Percentiles rank a stretch among this genome's conserved stretches.
phyloP scores from a whole-genome alignment of 2,113 vertebrate species.

The Geococcyx californianus region DNA sequence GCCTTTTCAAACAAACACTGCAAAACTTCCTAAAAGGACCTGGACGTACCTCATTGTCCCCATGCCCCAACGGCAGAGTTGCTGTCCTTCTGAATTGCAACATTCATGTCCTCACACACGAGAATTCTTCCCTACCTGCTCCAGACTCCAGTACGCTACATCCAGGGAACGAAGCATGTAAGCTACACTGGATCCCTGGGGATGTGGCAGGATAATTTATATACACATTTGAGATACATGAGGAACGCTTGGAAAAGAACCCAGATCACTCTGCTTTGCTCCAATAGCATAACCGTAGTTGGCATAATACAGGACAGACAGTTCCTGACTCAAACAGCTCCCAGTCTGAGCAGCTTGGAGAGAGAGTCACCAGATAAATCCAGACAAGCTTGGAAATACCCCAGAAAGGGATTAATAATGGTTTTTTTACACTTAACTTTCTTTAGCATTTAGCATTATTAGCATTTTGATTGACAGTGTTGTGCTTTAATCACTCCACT shows the following conservation, averaged over 20 bases:
- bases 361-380: conserved; percentile 11
- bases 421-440: neutral
- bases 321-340: conserved; percentile 6
- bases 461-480: neutral
- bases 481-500: neutral
- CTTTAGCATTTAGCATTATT: conserved; percentile 3
- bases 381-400: neutral
- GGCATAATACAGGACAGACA: neutral
- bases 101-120: neutral
- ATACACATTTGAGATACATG: conserved; percentile 39
- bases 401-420: neutral
- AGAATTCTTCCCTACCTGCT: neutral
- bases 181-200: conserved; percentile 16
- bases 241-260: conserved; percentile 35
- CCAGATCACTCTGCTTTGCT: neutral
- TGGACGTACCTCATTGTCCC: neutral
- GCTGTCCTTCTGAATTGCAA: neutral
- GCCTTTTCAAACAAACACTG: neutral
- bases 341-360: neutral
- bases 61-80: neutral
- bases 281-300: neutral
- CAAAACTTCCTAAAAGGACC: neutral
- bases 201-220: neutral
- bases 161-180: neutral
- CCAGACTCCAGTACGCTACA: neutral